phyloP scores from a whole-genome alignment of 2,888 invertebrate genomes.

The Metalampra italica region DNA sequence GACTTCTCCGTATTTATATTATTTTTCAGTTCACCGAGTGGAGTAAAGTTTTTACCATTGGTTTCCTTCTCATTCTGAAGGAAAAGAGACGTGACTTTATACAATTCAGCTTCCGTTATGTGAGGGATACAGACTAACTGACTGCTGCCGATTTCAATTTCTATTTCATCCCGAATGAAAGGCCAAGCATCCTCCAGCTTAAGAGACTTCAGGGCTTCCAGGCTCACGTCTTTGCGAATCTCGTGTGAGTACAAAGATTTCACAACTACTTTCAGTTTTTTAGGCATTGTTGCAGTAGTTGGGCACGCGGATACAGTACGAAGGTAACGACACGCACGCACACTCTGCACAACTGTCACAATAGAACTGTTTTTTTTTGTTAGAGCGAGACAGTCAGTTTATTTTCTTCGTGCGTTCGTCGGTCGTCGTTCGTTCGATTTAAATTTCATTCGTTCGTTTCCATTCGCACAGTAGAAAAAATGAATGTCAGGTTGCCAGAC shows the following conservation, averaged over 20 bases:
- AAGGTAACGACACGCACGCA: not conserved
- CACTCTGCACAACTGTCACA: not conserved
- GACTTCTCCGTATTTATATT: constrained; percentile 64
- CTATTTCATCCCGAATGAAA: constrained; percentile 74
- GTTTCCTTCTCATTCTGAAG: constrained; percentile 67
- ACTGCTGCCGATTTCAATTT: constrained; percentile 71
- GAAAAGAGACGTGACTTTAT: constrained; percentile 69
- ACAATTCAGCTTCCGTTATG: constrained; percentile 72
- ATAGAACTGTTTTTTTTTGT: not conserved
- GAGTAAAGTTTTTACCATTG: constrained; percentile 70
- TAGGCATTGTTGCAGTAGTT: constrained; percentile 57
- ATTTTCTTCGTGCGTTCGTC: too few relatives aligned
- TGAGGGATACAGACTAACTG: constrained; percentile 73
- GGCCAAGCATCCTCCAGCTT: constrained; percentile 75
- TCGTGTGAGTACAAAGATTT: constrained; percentile 73
- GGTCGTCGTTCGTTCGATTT: too few relatives aligned
- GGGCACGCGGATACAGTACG: not conserved
- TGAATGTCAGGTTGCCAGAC: too few relatives aligned
- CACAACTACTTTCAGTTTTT: constrained; percentile 71
- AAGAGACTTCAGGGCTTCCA: constrained; percentile 62
- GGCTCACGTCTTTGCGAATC: constrained; percentile 72
- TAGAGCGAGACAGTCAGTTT: too few relatives aligned
- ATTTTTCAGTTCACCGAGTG: constrained; percentile 60
- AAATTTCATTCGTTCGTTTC: too few relatives aligned
- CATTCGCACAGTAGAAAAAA: too few relatives aligned